Conservation (phyloP, 2,888 invertebrate species). For the Euplagia quadripunctaria region DNA sequence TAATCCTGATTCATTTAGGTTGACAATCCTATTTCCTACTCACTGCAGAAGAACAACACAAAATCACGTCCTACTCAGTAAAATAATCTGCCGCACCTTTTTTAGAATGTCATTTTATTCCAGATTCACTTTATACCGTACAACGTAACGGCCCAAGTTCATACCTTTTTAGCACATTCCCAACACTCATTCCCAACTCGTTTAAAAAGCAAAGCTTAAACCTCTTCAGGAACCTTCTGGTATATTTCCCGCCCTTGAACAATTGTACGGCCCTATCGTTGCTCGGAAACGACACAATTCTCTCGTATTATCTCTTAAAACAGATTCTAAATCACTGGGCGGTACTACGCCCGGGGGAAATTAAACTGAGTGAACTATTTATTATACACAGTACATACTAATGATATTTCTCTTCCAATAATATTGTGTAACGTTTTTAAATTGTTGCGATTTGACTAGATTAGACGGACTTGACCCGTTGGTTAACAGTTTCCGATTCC, state of each 20-base stretch:
- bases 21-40: background rate
- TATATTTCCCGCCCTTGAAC: conserved; percentile 6
- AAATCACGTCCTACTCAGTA: background rate
- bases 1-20: too few relatives aligned
- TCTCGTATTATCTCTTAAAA: conserved; percentile 48
- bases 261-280: background rate
- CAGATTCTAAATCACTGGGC: conserved; percentile 50
- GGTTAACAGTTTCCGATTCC: too few relatives aligned
- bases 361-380: conserved; percentile 49
- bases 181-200: background rate
- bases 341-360: conserved; percentile 51
- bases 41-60: background rate
- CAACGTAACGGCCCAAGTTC: background rate
- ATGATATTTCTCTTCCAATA: conserved; percentile 26
- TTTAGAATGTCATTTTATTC: background rate
- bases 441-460: background rate
- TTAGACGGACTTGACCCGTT: background rate
- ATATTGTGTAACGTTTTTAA: background rate
- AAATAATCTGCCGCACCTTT: background rate
- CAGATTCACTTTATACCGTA: background rate
- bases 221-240: background rate
- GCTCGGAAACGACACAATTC: conserved; percentile 28
- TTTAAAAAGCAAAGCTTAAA: background rate
- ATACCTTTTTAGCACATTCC: conserved; percentile 3
- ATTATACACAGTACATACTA: conserved; percentile 33